phyloP scores from a whole-genome alignment of 1,140 invertebrate genomes.

The Sycophila sp. region DNA sequence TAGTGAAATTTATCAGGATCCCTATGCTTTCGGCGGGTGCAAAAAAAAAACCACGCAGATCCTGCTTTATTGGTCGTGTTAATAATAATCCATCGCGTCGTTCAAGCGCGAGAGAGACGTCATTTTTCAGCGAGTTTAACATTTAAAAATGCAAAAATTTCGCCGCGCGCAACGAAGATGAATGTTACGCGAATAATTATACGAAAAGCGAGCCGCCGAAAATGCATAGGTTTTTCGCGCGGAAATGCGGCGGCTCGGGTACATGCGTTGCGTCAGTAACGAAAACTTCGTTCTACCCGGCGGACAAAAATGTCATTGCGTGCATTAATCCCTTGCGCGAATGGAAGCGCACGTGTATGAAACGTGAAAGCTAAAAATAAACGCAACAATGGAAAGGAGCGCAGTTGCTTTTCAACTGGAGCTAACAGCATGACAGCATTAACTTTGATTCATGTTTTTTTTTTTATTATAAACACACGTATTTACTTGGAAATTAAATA shows the following conservation, averaged over 20 bases:
- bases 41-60: neutral
- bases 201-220: neutral
- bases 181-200: slow-evolving; percentile 23
- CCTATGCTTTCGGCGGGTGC: neutral
- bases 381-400: neutral
- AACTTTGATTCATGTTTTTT: too few species aligned
- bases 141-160: slow-evolving; percentile 15
- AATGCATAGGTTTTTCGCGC: slow-evolving; percentile 4
- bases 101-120: neutral
- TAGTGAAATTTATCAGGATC: slow-evolving; percentile 14
- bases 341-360: neutral
- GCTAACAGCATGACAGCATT: too few species aligned
- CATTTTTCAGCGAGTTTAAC: slow-evolving; percentile 12
- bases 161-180: slow-evolving; percentile 1
- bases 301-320: neutral
- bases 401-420: too few species aligned
- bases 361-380: neutral
- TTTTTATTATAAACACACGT: too few species aligned
- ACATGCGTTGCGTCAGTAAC: neutral
- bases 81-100: slow-evolving; percentile 18
- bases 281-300: neutral
- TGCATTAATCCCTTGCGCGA: neutral
- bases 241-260: too few species aligned
- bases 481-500: too few species aligned
- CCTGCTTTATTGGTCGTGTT: slow-evolving; percentile 20